These are phyloP conservation scores for Conger conger DNA, from an alignment of 2,113 vertebrate genomes.

Conservation along the genomic window DNA sequence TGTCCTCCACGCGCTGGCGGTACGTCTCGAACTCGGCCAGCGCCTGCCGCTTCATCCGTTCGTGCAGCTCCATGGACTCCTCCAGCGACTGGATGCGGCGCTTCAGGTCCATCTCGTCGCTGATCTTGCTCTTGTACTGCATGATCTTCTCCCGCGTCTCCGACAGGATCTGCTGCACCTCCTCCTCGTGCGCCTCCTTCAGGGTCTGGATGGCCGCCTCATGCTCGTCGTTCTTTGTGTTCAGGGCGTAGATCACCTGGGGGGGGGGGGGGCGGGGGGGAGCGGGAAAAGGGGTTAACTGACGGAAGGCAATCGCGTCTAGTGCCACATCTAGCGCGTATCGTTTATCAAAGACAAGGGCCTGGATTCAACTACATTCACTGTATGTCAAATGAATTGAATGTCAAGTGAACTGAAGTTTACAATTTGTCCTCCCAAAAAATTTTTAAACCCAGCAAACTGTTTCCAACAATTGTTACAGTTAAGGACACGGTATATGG, in stretches of 20 bases:
- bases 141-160: conserved; percentile 96
- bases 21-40: conserved; percentile 94
- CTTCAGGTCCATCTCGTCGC: conserved; percentile 91
- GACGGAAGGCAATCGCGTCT: neutral
- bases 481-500: too few relatives aligned
- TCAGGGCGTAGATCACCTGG: conserved; percentile 97
- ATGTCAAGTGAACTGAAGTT: too few relatives aligned
- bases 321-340: neutral
- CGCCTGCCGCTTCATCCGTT: conserved; percentile 93
- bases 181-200: conserved; percentile 97
- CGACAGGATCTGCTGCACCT: conserved; percentile 95
- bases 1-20: conserved; percentile 91
- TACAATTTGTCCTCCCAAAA: neutral
- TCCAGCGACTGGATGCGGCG: conserved; percentile 91
- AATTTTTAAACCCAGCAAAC: neutral
- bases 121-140: conserved; percentile 91
- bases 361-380: neutral
- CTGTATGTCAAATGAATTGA: too few relatives aligned
- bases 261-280: neutral
- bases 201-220: conserved; percentile 95
- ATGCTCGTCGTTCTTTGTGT: conserved; percentile 98
- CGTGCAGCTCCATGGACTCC: conserved; percentile 91
- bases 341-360: neutral
- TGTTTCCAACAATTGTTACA: too few relatives aligned
- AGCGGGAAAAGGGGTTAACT: neutral